Percentiles rank a stretch among this genome's conserved stretches.
Evolutionary conservation across 2,113 vertebrate genomes (phyloP).

Genomic region (Andinoacara biseriatus): DNA sequence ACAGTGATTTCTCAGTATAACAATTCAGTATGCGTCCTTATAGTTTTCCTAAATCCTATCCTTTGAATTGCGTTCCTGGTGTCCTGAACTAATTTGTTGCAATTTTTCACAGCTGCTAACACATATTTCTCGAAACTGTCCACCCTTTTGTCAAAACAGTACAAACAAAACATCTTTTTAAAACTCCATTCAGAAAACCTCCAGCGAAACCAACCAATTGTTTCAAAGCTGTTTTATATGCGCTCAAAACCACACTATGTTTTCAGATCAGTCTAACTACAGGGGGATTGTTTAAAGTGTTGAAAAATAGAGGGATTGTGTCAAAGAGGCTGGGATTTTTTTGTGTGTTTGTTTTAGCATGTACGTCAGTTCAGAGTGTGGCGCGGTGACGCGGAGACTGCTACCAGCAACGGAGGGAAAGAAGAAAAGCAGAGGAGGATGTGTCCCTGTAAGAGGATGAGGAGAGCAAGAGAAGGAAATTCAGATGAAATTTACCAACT

Average conservation of each 20-base stretch:
- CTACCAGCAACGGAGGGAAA: background rate
- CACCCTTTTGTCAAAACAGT: background rate
- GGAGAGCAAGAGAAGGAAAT: background rate
- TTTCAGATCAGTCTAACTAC: background rate
- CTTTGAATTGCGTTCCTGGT: background rate
- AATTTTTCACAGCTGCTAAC: background rate
- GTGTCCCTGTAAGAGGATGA: background rate
- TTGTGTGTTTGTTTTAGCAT: background rate
- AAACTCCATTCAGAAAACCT: background rate
- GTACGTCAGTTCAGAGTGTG: background rate
- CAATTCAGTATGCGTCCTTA: background rate
- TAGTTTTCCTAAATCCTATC: background rate
- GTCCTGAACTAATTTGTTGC: background rate
- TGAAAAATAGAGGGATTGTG: background rate
- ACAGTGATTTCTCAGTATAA: background rate
- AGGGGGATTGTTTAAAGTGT: background rate
- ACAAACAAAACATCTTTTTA: background rate
- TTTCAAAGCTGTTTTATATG: background rate
- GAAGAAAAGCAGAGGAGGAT: background rate
- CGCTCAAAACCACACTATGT: background rate
- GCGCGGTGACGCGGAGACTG: background rate
- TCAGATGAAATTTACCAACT: background rate
- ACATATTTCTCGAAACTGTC: background rate
- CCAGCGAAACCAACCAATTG: background rate
- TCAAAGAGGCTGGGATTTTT: background rate